Evolutionary conservation across 2,888 invertebrate genomes (phyloP), one percentile per base, ranked within the genome.

Genomic region (Galerucella pusilla): DNA sequence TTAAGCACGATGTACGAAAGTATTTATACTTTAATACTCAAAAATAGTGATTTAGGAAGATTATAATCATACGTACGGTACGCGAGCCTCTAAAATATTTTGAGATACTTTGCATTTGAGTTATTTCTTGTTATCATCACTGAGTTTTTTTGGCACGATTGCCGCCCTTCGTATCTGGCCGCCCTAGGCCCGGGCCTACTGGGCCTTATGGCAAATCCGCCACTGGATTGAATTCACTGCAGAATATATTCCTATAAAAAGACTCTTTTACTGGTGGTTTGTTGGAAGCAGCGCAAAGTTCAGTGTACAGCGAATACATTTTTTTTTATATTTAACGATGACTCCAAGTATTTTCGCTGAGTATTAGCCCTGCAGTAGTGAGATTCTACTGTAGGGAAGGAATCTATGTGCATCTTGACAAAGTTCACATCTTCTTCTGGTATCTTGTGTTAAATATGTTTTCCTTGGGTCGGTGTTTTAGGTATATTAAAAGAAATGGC

Each of bases 231-330:
- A 61, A 76, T 63, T 76, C 42, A 35, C 12, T 16, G 45, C 25
- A 67, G 35, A 68, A 76, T 9, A 74, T 71, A 12, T 74, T 20
- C 42, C 61, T 60, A 42, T 70, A 68, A 59, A 64, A 45, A 73
- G 46, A 61, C 12, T 52, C 52, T 52, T n/a, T 52, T 1, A 52
- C 52, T 12, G 52, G n/a, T 6, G 0, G 12, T 12, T 52, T 52
- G 14, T 52, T 11, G 14, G 52, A 52, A 52, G n/a, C 52, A n/a
- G 14, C 12, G 12, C 52, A 52, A 52, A 11, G 12, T 52, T 52
- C 52, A n/a, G 14, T 12, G 52, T 52, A 52, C 12, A 52, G 3
- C 12, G 12, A 12, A 12, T 52, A 52, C 12, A 52, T 52, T 52
- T 52, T 52, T 12, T 10, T 12, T 12, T n/a, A 52, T 52, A 52